Conservation (phyloP, 2,113 vertebrate species). For the Plectropomus leopardus region DNA sequence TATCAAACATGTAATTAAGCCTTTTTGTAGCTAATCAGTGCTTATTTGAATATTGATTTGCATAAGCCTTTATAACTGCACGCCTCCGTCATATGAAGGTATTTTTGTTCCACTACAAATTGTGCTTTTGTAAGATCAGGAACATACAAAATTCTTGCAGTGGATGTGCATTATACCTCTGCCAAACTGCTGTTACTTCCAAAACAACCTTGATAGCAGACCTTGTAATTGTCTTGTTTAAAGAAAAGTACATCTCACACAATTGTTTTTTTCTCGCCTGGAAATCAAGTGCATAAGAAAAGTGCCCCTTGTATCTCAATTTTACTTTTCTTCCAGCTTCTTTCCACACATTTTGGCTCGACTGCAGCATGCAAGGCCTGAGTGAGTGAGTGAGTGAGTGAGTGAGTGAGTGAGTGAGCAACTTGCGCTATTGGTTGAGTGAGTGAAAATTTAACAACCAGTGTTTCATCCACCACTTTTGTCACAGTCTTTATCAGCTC, state of each 20-base stretch:
- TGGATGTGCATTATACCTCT: constrained; percentile 12
- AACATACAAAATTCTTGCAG: constrained; percentile 11
- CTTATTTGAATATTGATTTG: constrained; percentile 53
- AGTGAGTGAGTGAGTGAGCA: no score
- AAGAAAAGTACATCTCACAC: constrained; percentile 10
- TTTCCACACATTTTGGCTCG: neutral
- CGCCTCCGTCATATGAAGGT: constrained; percentile 10
- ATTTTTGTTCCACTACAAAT: constrained; percentile 7
- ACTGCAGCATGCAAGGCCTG: no score
- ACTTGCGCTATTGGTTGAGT: no score
- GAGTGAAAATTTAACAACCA: no score
- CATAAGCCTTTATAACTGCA: constrained; percentile 3
- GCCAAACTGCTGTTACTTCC: constrained; percentile 15
- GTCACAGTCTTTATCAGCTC: no score
- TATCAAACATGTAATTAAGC: constrained; percentile 49
- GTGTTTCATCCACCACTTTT: no score
- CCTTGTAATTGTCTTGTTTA: constrained; percentile 27
- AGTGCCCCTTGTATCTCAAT: neutral
- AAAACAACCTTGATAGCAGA: constrained; percentile 13
- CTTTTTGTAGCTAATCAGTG: constrained; percentile 11
- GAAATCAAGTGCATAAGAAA: neutral
- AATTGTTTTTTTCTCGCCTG: constrained; percentile 7
- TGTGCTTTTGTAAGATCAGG: constrained; percentile 12
- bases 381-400: no score
- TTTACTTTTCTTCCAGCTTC: neutral